Percentiles rank a stretch among this genome's conserved stretches.
Conservation (phyloP, 1,140 invertebrate genomes). For the Drosophila pseudoananassae region DNA sequence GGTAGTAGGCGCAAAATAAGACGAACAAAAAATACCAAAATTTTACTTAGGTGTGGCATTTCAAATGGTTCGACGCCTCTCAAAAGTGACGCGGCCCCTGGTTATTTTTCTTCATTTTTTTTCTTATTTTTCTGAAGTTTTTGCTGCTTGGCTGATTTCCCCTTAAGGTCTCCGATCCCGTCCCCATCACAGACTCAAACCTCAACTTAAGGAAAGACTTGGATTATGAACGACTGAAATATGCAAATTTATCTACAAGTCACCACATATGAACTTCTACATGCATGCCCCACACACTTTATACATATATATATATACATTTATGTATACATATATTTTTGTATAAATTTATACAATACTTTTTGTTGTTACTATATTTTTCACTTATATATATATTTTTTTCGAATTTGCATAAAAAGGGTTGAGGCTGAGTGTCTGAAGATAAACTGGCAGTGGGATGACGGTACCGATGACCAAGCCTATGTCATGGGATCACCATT, state of each 20-base stretch:
- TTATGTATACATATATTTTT: conserved; percentile 31
- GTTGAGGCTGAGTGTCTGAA: conserved; percentile 81
- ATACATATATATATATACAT: conserved; percentile 15
- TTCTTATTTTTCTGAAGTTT: conserved; percentile 25
- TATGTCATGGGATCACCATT: conserved; percentile 34
- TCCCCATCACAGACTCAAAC: conserved; percentile 52
- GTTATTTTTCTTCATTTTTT: conserved; percentile 29
- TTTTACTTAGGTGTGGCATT: conserved; percentile 79
- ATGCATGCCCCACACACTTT: conserved; percentile 24
- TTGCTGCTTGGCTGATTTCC: conserved; percentile 54
- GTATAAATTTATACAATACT: conserved; percentile 72
- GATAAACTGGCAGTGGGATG: conserved; percentile 66
- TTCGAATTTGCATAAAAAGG: conserved; percentile 80
- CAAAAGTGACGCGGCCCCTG: conserved; percentile 55
- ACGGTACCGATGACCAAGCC: conserved; percentile 29
- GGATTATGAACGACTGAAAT: conserved; percentile 81
- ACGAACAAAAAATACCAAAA: conserved; percentile 45
- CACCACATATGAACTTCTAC: conserved; percentile 73
- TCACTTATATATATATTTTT: conserved; percentile 70
- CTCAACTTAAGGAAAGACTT: conserved; percentile 77
- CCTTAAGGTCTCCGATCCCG: conserved; percentile 40
- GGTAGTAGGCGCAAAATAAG: conserved; percentile 72
- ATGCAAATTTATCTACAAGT: conserved; percentile 79
- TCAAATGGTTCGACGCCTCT: conserved; percentile 80
- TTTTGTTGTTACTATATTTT: conserved; percentile 64